Percentiles rank a stretch among this genome's conserved stretches.
Evolutionary conservation across 2,113 vertebrate species (phyloP).

Genomic region (Phainopepla nitens): DNA sequence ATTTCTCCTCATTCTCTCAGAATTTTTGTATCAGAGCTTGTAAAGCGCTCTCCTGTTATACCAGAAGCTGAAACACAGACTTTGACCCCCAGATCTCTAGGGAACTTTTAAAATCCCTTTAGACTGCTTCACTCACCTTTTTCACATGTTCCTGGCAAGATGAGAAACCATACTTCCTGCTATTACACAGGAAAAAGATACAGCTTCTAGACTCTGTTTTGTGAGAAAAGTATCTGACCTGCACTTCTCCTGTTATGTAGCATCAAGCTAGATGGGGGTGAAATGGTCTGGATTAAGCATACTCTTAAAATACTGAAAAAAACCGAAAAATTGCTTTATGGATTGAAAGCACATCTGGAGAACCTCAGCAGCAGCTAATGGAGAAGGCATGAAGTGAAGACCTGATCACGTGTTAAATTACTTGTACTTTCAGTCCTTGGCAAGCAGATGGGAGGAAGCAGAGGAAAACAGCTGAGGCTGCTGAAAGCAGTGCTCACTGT

Average conservation of each 20-base stretch:
- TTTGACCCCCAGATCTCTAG: neutral
- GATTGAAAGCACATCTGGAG: neutral
- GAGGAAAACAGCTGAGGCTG: neutral
- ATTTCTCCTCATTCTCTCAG: neutral
- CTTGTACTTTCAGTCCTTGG: neutral
- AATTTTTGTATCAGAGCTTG: neutral
- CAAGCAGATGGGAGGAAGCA: neutral
- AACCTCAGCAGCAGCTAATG: neutral
- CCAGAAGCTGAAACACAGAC: neutral
- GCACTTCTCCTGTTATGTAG: rapidly evolving
- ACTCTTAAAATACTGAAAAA: neutral
- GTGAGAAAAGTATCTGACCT: neutral
- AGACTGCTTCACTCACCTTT: neutral
- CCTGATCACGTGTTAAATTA: neutral
- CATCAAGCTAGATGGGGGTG: neutral
- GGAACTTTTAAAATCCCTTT: neutral
- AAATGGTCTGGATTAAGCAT: neutral
- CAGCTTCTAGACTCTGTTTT: neutral
- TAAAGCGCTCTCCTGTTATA: neutral
- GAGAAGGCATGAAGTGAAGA: neutral
- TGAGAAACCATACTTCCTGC: neutral
- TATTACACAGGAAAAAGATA: neutral
- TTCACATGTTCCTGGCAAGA: neutral
- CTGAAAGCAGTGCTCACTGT: neutral
- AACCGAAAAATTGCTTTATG: neutral